Evolutionary conservation across 2,113 vertebrate species (phyloP), one percentile per base, ranked within the genome.

Genomic region (Eubucco bourcierii): DNA sequence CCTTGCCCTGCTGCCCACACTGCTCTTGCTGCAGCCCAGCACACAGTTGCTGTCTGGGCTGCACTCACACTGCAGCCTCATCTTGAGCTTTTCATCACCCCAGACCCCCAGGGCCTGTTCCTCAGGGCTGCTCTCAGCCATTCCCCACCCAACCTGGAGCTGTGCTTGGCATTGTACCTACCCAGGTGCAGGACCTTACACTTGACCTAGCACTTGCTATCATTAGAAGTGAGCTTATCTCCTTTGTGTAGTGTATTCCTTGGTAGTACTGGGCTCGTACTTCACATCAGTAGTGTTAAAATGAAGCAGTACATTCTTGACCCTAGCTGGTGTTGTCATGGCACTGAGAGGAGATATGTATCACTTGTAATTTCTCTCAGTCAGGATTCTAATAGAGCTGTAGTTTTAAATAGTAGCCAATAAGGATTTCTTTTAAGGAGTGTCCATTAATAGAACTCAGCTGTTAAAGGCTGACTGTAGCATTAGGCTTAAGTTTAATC

Each of bases 401-500:
- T 52, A 70, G 92, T 96, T 97, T 97, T 97, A 97, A 97, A 97
- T 97, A 97, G 97, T 96, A 97, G 87, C 96, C 90, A 84, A 66
- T 93, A 94, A 95, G 95, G 93, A 85, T 95, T 96, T 96, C 79
- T 97, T 76, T 96, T 95, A 95, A 96, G 80, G 50, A 90, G 95
- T 75, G 93, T 90, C 97, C 96, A 94, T 97, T 97, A 97, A 97
- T 97, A 97, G 97, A 97, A 87, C 87, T 97, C 97, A 97, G 97
- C 97, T 97, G 96, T 97, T 96, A 96, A 94, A 97, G 93, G 96
- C 92, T 96, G 94, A 94, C 92, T 96, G 88, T 92, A 94, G 97
- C 88, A 95, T 97, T 97, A 97, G 96, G 95, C 95, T 97, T 97
- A 96, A 96, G 90, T 97, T 97, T 97, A 97, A 97, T 98, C 97